Base-by-base conservation (phyloP, 2,888 invertebrate genomes). In the Strigamia crassipes region DNA sequence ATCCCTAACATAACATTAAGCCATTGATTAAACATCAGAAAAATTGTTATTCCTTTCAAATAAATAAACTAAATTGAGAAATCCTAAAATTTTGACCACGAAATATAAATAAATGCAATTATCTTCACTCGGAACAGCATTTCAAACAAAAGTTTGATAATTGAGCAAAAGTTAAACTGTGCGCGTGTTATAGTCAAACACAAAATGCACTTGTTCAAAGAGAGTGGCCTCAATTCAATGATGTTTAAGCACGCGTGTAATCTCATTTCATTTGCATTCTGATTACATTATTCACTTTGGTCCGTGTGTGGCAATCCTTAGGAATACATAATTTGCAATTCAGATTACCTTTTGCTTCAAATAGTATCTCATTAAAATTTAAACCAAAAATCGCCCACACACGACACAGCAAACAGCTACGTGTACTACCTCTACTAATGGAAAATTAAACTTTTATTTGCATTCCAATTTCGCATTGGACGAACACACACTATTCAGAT, bases 261-360 rank as follows among this genome's bases (percentile, higher is more conserved):
- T 73, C 73, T 73, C 73, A 73, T 73, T 56, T 73, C 73, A 73
- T 73, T 73, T 73, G 31, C 73, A 73, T 73, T 31, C 73, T 73
- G 73, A 73, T 73, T 73, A 73, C 73, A 73, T 73, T 73, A 73
- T 73, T 73, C 73, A 73, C 12, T 73, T 73, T 73, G 73, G 73
- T 73, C 73, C 73, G 73, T 73, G 73, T 73, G 73, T 73, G 73
- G 73, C 73, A 73, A 73, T 73, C 73, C 31, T 73, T 73, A 73
- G 73, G 73, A 73, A 73, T 73, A 73, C 73, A 73, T 73, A 73
- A 73, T 73, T 73, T 73, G 73, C 73, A 73, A 73, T 73, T 73
- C 73, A 73, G 73, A 73, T 73, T 73, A 73, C 73, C 73, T 73
- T 73, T 73, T 73, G 73, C 73, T 73, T 73, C 73, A 73, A 73